phyloP scores from a whole-genome alignment of 2,113 vertebrate species.

The Equus przewalskii region DNA sequence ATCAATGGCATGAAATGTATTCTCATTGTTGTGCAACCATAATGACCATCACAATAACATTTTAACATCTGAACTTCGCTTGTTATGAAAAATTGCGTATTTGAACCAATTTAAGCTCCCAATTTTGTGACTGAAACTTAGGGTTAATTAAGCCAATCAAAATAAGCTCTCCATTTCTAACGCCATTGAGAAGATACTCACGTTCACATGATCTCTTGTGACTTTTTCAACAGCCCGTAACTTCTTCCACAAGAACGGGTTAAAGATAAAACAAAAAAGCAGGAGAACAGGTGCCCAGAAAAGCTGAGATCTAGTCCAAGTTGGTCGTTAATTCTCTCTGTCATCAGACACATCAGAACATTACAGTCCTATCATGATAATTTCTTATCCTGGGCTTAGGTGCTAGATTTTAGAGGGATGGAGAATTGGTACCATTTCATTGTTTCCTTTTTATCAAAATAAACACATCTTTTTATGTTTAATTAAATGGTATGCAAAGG shows the following conservation, averaged over 20 bases:
- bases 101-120: background rate
- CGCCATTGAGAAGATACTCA: background rate
- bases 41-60: background rate
- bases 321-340: background rate
- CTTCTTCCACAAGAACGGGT: background rate
- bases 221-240: background rate
- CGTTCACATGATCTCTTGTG: background rate
- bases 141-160: background rate
- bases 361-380: background rate
- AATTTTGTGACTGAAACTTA: background rate
- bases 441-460: background rate
- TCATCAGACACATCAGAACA: background rate
- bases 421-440: background rate
- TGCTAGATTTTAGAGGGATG: background rate
- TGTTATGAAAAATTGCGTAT: background rate
- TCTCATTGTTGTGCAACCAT: background rate
- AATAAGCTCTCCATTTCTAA: background rate
- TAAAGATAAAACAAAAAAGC: background rate
- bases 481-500: background rate
- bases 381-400: background rate
- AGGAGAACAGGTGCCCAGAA: background rate
- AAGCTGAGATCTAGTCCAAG: background rate
- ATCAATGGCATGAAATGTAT: background rate
- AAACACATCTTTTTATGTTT: background rate
- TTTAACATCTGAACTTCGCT: slow-evolving; percentile 1